These are phyloP conservation scores for Drosophila differens DNA, from an alignment of 2,888 invertebrate genomes.

Conservation along the genomic window DNA sequence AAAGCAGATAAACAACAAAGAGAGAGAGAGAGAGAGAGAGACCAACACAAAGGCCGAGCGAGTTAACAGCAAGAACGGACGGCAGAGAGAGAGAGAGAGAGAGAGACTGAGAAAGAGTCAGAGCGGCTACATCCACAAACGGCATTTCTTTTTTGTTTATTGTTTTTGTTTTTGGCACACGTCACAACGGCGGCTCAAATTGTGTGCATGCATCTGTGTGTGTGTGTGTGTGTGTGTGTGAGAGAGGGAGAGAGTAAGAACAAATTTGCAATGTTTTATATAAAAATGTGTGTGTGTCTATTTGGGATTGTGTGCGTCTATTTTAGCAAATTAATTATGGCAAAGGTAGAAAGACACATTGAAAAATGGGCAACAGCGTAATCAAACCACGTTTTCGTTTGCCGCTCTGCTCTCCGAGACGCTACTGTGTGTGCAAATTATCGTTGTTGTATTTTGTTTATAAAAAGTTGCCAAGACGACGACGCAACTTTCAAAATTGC, in stretches of 20 bases:
- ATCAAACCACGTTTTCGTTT: constrained; percentile 53
- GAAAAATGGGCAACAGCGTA: constrained; percentile 17
- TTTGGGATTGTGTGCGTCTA: constrained; percentile 8
- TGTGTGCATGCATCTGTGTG: not conserved
- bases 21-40: not conserved
- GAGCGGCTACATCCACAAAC: constrained; percentile 1
- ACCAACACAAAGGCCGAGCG: constrained; percentile 13
- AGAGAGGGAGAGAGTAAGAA: not conserved
- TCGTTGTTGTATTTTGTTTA: constrained; percentile 51
- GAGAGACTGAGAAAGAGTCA: constrained; percentile 4
- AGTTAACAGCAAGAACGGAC: not conserved
- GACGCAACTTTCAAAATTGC: constrained; percentile 75
- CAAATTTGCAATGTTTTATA: constrained; percentile 34
- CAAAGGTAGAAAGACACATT: constrained; percentile 29
- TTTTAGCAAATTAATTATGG: constrained; percentile 71
- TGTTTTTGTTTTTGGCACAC: constrained; percentile 46
- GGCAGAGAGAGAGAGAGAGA: constrained; percentile 1
- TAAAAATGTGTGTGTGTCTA: not conserved
- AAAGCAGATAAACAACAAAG: constrained; percentile 43
- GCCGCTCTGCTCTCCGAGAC: constrained; percentile 27
- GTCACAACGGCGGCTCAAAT: constrained; percentile 53
- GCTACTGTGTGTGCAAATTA: constrained; percentile 54
- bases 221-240: constrained; percentile 5
- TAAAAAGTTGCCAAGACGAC: constrained; percentile 76
- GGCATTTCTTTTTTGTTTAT: constrained; percentile 27